A percentile compares a stretch with the other conserved stretches of the same genome.
Conservation (phyloP, 2,113 vertebrate genomes). For the Onychostruthus taczanowskii region DNA sequence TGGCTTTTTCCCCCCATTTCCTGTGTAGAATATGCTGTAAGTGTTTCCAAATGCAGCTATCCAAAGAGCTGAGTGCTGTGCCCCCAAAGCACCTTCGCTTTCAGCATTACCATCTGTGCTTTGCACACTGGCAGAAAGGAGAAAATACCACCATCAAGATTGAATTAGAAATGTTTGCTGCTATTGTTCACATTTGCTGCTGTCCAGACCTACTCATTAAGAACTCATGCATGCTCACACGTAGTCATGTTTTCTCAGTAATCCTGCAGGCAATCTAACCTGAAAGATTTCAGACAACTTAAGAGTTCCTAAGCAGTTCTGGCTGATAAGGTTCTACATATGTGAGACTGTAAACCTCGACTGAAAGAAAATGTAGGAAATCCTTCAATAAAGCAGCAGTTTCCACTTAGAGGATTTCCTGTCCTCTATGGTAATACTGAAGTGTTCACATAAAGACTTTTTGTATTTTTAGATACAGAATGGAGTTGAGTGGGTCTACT, state of each 20-base stretch:
- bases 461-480: background rate
- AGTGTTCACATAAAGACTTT: background rate
- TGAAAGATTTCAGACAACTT: background rate
- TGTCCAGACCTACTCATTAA: background rate
- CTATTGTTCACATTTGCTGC: background rate
- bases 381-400: background rate
- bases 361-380: background rate
- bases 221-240: background rate
- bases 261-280: background rate
- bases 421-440: background rate
- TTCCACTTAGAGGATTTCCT: background rate
- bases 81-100: background rate
- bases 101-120: background rate
- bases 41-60: background rate
- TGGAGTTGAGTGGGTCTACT: background rate
- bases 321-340: background rate
- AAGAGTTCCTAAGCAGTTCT: background rate
- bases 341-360: background rate
- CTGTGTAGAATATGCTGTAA: background rate
- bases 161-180: background rate
- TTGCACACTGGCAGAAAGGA: background rate
- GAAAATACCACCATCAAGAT: background rate
- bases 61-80: background rate
- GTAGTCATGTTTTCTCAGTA: background rate
- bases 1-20: background rate